A percentile compares a stretch with the other conserved stretches of the same genome.
phyloP scores from a whole-genome alignment of 2,888 invertebrate species.

The Luperina testacea region DNA sequence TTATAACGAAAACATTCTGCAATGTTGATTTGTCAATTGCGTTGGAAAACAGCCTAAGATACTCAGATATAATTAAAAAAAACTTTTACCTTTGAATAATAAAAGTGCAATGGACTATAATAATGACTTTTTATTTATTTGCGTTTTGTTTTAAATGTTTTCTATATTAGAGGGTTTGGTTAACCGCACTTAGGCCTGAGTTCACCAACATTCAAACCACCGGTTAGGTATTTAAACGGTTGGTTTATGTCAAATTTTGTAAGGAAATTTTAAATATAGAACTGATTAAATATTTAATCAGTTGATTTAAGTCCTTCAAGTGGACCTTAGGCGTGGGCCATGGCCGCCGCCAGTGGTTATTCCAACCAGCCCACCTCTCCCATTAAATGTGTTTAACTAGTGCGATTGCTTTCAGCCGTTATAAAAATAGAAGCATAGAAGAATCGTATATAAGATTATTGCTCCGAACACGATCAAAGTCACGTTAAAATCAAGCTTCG shows the following conservation, averaged over 20 bases:
- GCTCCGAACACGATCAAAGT: not conserved
- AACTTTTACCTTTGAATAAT: slow-evolving; percentile 63
- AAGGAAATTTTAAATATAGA: too few species aligned
- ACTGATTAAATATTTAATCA: too few species aligned
- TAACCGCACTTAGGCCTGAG: too few species aligned
- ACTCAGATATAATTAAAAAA: slow-evolving; percentile 67
- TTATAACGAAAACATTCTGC: slow-evolving; percentile 24
- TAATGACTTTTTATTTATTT: slow-evolving; percentile 30
- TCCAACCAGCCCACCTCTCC: too few species aligned
- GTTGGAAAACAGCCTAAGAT: slow-evolving; percentile 68
- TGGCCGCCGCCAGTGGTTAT: too few species aligned
- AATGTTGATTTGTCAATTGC: slow-evolving; percentile 37
- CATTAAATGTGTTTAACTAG: not conserved
- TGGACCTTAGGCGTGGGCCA: too few species aligned
- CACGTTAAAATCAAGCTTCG: not conserved
- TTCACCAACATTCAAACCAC: too few species aligned
- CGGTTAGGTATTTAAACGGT: too few species aligned
- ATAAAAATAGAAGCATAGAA: not conserved
- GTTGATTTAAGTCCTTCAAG: too few species aligned
- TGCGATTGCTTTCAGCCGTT: not conserved
- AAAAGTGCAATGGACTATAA: slow-evolving; percentile 64
- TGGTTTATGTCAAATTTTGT: too few species aligned
- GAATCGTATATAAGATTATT: not conserved
- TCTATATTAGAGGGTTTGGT: too few species aligned
- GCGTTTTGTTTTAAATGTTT: not conserved